phyloP scores from a whole-genome alignment of 1,140 invertebrate genomes.

The Chrysopa pallens region DNA sequence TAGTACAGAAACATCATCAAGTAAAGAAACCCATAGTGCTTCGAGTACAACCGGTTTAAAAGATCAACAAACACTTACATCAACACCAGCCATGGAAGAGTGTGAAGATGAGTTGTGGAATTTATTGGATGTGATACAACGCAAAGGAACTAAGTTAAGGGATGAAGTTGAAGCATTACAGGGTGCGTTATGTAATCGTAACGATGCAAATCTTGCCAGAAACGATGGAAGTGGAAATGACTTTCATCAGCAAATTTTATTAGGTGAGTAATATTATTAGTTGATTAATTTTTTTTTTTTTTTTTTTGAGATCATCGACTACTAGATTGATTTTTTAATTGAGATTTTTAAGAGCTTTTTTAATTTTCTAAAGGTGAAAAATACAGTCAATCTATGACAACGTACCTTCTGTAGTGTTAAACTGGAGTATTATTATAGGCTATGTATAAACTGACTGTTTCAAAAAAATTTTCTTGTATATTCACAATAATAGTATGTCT shows the following conservation, averaged over 20 bases:
- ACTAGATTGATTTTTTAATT: too few species aligned
- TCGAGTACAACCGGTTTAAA: constrained; percentile 28
- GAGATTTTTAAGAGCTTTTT: neutral
- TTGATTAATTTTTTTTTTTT: too few species aligned
- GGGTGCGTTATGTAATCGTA: constrained; percentile 22
- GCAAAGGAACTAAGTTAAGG: constrained; percentile 53
- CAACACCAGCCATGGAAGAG: constrained; percentile 23
- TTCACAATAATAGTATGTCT: too few species aligned
- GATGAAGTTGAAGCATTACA: constrained; percentile 49
- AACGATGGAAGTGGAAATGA: constrained; percentile 23
- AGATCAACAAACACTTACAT: constrained; percentile 23
- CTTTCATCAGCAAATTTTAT: too few species aligned
- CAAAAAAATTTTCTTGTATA: too few species aligned
- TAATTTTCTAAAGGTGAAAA: too few species aligned
- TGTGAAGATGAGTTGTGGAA: constrained; percentile 70
- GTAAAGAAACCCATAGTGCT: constrained; percentile 50
- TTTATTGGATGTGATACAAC: constrained; percentile 66
- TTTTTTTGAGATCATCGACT: too few species aligned
- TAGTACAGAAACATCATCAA: constrained; percentile 62
- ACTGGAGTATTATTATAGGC: too few species aligned
- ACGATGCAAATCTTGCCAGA: constrained; percentile 22
- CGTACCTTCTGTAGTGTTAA: too few species aligned
- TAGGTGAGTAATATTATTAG: too few species aligned
- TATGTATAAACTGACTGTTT: too few species aligned
- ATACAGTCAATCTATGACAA: too few species aligned